Evolutionary conservation across 2,113 vertebrate genomes (phyloP), one percentile per base, ranked within the genome.

Genomic region (Rhizomys pruinosus): DNA sequence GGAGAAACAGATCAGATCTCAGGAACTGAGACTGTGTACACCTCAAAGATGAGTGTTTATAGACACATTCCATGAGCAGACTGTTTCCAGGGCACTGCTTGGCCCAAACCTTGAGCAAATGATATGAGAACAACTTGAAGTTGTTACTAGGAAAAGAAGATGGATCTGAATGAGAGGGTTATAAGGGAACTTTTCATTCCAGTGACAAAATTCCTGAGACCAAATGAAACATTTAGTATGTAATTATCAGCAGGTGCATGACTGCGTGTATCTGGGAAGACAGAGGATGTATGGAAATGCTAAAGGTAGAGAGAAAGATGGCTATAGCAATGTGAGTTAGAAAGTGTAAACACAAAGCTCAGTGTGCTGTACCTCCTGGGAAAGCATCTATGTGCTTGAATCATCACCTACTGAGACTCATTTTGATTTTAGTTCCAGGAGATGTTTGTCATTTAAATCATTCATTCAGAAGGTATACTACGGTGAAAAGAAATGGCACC

Each of bases 381-480:
- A 23, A 78, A 34, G 13, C 57, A 19, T 25, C 29, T 63, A 19
- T 8, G 3, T 10, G 47, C 37, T 63, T 78, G 42, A 34, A 72
- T 63, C 42, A 78, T 2, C 29, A 76, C 27, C 61, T 39, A 47
- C 25, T 80, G 15, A 80, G 5, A 68, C 4, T n/a, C 23, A 52
- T 68, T 90, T 94, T 89, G 29, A 82, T 87, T 19, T 55, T 55
- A 61, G 25, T 91, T 61, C 84, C 17, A 80, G 37, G 29, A 71
- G 89, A 84, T 76, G 59, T 11, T 59, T 57, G n/a, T 29, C 15
- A 82, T 42, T 90, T 91, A 68, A 77, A 61, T 32, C 0, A 61
- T 84, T 89, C 88, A 37, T 72, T 80, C 84, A 68, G 20, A 72
- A 59, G 71, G 32, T 44, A 91, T 61, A 72, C 17, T 44, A 76